phyloP scores from a whole-genome alignment of 2,888 invertebrate species.

The Eristalis pertinax region DNA sequence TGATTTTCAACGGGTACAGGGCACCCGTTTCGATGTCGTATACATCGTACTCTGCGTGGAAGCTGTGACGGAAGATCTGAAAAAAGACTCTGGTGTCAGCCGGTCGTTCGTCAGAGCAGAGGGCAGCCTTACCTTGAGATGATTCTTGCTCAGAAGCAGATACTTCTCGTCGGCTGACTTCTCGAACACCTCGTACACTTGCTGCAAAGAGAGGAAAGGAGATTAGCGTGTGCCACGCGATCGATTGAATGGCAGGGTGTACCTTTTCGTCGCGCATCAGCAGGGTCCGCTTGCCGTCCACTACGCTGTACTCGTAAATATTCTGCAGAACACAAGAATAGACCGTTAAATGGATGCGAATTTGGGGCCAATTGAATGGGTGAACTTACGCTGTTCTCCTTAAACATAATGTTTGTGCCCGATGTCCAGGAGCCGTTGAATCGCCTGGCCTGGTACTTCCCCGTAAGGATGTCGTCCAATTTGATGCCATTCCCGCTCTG shows the following conservation, averaged over 20 bases:
- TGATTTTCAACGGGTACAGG: constrained; percentile 79
- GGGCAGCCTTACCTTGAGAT: constrained; percentile 83
- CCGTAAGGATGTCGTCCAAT: constrained; percentile 88
- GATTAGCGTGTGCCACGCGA: background rate
- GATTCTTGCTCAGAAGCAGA: constrained; percentile 85
- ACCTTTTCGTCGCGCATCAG: constrained; percentile 75
- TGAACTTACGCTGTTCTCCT: constrained; percentile 80
- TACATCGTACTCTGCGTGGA: constrained; percentile 88
- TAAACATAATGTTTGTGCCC: constrained; percentile 86
- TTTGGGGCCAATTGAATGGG: background rate
- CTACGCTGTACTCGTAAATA: constrained; percentile 77
- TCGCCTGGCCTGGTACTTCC: constrained; percentile 85
- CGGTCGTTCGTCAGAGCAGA: background rate
- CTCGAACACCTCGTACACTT: constrained; percentile 80
- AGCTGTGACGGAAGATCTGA: constrained; percentile 90
- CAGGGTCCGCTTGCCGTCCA: constrained; percentile 71
- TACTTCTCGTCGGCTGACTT: constrained; percentile 86
- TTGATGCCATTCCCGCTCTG: constrained; percentile 81
- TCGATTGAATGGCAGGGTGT: background rate
- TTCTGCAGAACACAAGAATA: constrained; percentile 71
- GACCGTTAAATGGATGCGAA: background rate
- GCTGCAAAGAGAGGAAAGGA: constrained; percentile 73
- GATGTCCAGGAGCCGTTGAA: constrained; percentile 93
- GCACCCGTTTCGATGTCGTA: constrained; percentile 84
- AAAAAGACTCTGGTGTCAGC: constrained; percentile 58